A percentile compares a stretch with the other conserved stretches of the same genome.
Conservation (phyloP, 2,113 vertebrate species). For the Barnardius zonarius region DNA sequence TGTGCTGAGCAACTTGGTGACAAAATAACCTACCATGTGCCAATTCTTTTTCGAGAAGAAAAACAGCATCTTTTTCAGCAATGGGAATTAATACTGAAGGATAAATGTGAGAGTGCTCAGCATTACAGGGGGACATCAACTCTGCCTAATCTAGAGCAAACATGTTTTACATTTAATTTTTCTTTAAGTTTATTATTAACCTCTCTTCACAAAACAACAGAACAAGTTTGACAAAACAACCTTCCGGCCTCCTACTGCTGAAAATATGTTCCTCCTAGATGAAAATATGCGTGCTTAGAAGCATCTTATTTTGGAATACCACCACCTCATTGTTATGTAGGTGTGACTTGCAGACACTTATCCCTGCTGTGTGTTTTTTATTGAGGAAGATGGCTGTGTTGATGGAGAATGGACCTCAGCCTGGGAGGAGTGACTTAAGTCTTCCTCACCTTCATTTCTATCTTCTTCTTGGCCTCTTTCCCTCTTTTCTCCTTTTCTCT, state of each 20-base stretch:
- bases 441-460: background rate
- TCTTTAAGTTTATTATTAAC: background rate
- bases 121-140: background rate
- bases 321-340: background rate
- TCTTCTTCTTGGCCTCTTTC: background rate
- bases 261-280: background rate
- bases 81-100: background rate
- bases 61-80: background rate
- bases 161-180: background rate
- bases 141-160: background rate
- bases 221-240: background rate
- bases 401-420: background rate
- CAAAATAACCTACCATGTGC: background rate
- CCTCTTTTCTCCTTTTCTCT: background rate
- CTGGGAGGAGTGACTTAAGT: background rate
- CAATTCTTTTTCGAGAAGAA: background rate
- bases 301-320: conserved; percentile 3
- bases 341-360: background rate
- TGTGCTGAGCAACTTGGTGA: background rate
- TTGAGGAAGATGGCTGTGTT: background rate
- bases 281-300: background rate
- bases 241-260: background rate
- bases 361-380: background rate
- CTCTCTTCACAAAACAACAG: background rate
- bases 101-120: background rate